Percentiles rank a stretch among this genome's conserved stretches.
Evolutionary conservation across 2,888 invertebrate genomes (phyloP).

Genomic region (Tyria jacobaeae): DNA sequence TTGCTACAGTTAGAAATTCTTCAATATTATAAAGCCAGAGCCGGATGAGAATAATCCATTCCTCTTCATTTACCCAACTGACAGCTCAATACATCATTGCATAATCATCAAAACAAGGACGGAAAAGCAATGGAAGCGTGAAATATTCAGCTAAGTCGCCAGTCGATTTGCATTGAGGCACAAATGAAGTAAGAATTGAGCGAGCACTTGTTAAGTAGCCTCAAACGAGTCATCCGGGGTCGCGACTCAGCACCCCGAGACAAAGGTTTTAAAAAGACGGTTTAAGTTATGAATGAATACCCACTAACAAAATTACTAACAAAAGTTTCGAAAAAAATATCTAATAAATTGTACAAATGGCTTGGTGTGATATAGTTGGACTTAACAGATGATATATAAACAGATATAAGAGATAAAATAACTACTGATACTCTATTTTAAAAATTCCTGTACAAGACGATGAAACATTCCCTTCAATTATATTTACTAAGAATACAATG

Average conservation of each 20-base stretch:
- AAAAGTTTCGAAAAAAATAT: neutral
- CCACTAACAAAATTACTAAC: neutral
- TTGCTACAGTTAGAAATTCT: neutral
- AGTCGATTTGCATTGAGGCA: constrained; percentile 48
- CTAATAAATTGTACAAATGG: too few relatives aligned
- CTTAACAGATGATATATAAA: too few relatives aligned
- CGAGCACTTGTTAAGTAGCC: constrained; percentile 65
- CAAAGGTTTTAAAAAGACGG: constrained; percentile 45
- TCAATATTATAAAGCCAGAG: neutral
- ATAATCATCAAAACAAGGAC: constrained; percentile 31
- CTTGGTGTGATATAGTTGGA: too few relatives aligned
- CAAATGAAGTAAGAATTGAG: constrained; percentile 53
- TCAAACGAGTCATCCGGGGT: constrained; percentile 67
- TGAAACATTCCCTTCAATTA: too few relatives aligned
- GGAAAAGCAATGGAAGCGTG: constrained; percentile 31
- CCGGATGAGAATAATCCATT: neutral
- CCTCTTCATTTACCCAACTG: constrained; percentile 3
- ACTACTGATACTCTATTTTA: too few relatives aligned
- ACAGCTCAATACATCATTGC: constrained; percentile 34
- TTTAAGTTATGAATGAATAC: constrained; percentile 31
- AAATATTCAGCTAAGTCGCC: constrained; percentile 47
- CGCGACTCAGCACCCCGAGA: constrained; percentile 49
- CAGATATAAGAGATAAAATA: too few relatives aligned
- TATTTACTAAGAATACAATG: too few relatives aligned
- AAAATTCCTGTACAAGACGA: too few relatives aligned